Conservation (phyloP, 2,113 vertebrate genomes). For the Nyctibius bracteatus region DNA sequence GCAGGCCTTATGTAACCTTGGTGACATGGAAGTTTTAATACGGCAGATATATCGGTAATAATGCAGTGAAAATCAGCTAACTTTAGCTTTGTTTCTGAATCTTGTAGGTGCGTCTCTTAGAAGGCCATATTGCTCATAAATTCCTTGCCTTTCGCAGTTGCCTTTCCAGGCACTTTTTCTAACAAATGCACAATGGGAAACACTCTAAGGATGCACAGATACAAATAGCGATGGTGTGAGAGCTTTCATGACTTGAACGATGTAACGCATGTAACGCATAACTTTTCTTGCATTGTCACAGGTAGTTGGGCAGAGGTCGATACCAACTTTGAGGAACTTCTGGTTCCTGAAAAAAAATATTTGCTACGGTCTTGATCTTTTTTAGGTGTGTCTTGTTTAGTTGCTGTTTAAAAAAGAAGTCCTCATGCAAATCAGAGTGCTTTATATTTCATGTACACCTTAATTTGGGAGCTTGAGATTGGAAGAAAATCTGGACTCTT, state of each 20-base stretch:
- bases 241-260: background rate
- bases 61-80: constrained; percentile 12
- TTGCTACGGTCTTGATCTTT: background rate
- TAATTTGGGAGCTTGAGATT: background rate
- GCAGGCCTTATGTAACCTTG: constrained; percentile 80
- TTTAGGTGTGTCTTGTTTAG: background rate
- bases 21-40: constrained; percentile 65
- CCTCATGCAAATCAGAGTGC: background rate
- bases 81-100: constrained; percentile 31
- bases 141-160: background rate
- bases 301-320: background rate
- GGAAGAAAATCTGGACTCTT: background rate
- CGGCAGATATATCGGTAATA: constrained; percentile 46
- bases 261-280: background rate
- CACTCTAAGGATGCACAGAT: background rate
- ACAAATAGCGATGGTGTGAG: background rate
- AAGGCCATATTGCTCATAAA: background rate
- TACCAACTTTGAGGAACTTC: background rate
- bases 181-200: background rate
- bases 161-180: background rate
- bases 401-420: background rate
- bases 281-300: background rate
- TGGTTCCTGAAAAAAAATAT: background rate
- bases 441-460: background rate
- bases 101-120: background rate